Evolutionary conservation across 2,888 invertebrate species (phyloP).

Genomic region (Rotaria sp.): DNA sequence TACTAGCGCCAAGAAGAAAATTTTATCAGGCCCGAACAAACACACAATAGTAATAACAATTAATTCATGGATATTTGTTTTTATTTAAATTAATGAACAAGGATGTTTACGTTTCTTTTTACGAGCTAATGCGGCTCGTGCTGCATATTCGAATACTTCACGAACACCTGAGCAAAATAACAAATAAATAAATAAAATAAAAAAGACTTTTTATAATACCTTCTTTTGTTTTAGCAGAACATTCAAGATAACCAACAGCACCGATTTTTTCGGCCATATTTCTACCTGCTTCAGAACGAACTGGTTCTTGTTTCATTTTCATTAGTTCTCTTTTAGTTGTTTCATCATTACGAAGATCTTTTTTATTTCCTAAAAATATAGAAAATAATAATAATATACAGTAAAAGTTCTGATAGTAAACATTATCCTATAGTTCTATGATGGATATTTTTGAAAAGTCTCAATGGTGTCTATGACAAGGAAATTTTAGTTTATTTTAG

Average conservation of each 20-base stretch:
- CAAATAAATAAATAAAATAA: neutral
- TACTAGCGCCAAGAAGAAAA: neutral
- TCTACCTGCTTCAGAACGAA: conserved; percentile 89
- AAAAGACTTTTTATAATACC: conserved; percentile 57
- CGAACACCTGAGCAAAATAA: conserved; percentile 62
- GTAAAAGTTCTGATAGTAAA: too few species aligned
- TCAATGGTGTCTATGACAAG: too few species aligned
- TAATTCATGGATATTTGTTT: neutral
- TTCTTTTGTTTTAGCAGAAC: conserved; percentile 82
- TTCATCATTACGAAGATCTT: conserved; percentile 58
- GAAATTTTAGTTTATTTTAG: too few species aligned
- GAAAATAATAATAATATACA: too few species aligned
- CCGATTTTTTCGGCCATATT: conserved; percentile 97
- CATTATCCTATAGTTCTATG: too few species aligned
- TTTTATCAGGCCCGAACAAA: neutral
- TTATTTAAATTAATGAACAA: neutral
- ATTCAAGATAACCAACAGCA: conserved; percentile 67
- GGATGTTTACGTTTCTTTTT: neutral
- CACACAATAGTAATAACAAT: neutral
- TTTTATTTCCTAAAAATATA: conserved; percentile 54
- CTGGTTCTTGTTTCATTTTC: conserved; percentile 97
- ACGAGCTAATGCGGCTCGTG: conserved; percentile 74
- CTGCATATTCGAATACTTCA: conserved; percentile 97
- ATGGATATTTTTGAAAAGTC: too few species aligned
- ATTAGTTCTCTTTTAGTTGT: conserved; percentile 63